Evolutionary conservation across 1,140 invertebrate genomes (phyloP), one percentile per base, ranked within the genome.

Genomic region (Maniola jurtina): DNA sequence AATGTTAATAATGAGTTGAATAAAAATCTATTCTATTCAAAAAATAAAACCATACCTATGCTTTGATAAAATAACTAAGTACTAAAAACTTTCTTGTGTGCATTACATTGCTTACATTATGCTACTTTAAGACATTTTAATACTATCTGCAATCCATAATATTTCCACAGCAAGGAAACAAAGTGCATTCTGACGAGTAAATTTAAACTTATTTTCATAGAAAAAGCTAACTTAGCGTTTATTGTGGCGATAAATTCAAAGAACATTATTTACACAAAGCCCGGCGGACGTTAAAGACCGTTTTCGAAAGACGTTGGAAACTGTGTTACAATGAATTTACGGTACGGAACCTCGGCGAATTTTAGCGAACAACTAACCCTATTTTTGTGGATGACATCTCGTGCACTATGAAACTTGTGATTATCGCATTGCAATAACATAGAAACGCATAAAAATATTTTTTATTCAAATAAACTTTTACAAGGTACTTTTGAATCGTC

Each of bases 241-340:
- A 89, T 88, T 88, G 83, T 79, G 71, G 78, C 83, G 72, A 86
- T 89, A 88, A 89, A 89, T 89, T 89, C 79, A 75, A 76, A 77
- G 77, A 86, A 86, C 87, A 88, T 86, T 89, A 89, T 88, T 88
- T 86, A 84, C 81, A 83, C 81, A 89, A 89, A 89, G 87, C 85
- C 72, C 70, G 73, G 76, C 65, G 69, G 84, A 87, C 85, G 83
- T 84, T 86, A 86, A 82, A 82, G 80, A 80, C 80, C 83, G 76
- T 86, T 88, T 86, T 78, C 76, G 75, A 83, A 81, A 82, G 81
- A 79, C 76, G 81, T 70, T 72, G 78, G 66, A 75, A 75, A 77
- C 79, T 79, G 71, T 76, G 79, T 79, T 80, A 77, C 81, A 83
- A 84, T 86, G 79, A 87, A 88, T 88, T 88, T 88, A 84, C 84